phyloP scores from a whole-genome alignment of 2,797 vertebrate genomes.

The Xiphorhynchus erythropygius region DNA sequence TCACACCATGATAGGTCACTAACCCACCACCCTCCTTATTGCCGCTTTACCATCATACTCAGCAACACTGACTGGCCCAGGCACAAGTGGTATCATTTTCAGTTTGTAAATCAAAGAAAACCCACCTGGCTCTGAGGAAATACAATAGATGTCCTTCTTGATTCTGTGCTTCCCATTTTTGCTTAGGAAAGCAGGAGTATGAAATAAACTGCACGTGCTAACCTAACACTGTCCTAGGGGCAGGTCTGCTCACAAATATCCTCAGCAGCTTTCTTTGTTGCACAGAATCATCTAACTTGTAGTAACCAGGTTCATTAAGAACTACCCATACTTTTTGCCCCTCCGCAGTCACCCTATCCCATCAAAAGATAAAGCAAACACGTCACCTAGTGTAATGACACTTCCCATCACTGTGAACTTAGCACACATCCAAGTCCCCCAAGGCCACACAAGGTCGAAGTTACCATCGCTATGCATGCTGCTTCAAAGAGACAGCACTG shows the following conservation, averaged over 20 bases:
- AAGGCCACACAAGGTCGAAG: constrained; percentile 22
- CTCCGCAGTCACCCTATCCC: rapidly evolving
- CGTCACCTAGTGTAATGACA: constrained; percentile 59
- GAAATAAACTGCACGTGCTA: rapidly evolving
- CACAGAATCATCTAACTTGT: rapidly evolving
- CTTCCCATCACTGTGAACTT: constrained; percentile 18
- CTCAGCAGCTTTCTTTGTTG: not conserved
- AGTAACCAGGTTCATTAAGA: rapidly evolving
- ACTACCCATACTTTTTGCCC: rapidly evolving
- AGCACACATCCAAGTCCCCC: not conserved
- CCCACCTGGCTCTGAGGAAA: not conserved
- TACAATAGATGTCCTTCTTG: rapidly evolving
- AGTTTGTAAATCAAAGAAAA: too few relatives aligned
- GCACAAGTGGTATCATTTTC: rapidly evolving
- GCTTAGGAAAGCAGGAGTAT: not conserved
- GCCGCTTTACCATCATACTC: not conserved
- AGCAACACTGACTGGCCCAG: not conserved
- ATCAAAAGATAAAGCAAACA: rapidly evolving
- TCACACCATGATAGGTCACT: not conserved
- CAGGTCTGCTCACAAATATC: not conserved
- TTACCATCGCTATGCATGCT: constrained; percentile 26
- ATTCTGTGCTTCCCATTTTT: rapidly evolving
- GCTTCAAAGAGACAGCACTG: not conserved
- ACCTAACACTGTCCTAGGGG: rapidly evolving
- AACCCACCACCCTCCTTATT: not conserved